Conservation (phyloP, 2,113 vertebrate genomes). For the Dasypus novemcinctus region DNA sequence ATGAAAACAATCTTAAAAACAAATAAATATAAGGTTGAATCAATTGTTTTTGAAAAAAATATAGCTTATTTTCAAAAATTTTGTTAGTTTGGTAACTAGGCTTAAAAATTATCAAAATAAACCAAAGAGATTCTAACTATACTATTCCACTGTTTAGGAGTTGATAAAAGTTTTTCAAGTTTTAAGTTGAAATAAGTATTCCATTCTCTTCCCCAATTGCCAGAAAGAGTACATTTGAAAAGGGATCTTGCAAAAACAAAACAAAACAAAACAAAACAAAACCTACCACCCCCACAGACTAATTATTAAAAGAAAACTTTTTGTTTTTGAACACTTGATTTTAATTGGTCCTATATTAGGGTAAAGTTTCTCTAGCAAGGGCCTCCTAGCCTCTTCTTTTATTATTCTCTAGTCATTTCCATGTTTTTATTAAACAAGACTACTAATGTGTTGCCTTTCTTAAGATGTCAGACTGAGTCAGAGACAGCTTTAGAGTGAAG, state of each 20-base stretch:
- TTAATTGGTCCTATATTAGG: constrained; percentile 6
- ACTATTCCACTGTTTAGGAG: not conserved
- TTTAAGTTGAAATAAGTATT: constrained; percentile 21
- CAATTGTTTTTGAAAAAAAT: constrained; percentile 71
- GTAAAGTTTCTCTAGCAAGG: constrained; percentile 9
- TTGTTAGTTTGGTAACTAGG: constrained; percentile 50
- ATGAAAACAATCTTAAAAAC: not conserved
- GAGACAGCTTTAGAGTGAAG: constrained; percentile 74
- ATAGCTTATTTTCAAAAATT: constrained; percentile 56
- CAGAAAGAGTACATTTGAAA: not conserved
- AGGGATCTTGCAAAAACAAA: constrained; percentile 14
- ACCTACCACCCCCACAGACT: not conserved
- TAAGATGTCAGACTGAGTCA: constrained; percentile 57
- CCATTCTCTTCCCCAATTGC: not conserved
- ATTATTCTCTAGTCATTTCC: constrained; percentile 53
- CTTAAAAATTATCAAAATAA: constrained; percentile 59
- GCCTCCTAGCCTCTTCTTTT: constrained; percentile 25
- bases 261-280: constrained; percentile 5
- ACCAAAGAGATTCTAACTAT: constrained; percentile 1
- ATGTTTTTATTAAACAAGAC: constrained; percentile 56
- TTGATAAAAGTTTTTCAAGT: constrained; percentile 42
- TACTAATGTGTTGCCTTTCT: constrained; percentile 24
- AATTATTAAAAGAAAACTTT: not conserved
- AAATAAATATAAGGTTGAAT: constrained; percentile 58
- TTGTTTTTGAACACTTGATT: not conserved